Base-by-base conservation (phyloP, 1,140 invertebrate species). In the Drosophila virilis region DNA sequence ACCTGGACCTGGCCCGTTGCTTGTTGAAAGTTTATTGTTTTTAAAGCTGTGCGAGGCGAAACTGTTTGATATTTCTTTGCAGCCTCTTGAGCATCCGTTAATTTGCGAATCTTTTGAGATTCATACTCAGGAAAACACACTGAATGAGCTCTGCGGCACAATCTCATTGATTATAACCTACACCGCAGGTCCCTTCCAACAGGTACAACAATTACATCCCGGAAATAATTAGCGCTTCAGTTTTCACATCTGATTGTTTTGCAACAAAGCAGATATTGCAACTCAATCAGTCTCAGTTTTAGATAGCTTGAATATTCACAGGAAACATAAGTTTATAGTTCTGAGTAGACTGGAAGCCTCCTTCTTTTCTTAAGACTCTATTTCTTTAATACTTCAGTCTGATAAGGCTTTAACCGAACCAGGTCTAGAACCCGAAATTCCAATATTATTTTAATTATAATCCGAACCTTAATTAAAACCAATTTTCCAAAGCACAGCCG, bases 1-100 rank as follows among this genome's bases (percentile, higher is more conserved):
- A 51, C 12, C 45, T 48, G 45, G 45, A 28, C 9, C 42, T 35
- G 22, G 22, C 15, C 33, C 50, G 57, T 69, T 72, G 59, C 43
- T 80, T 82, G 82, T 76, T 88, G 70, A 86, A 88, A 79, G 83
- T 86, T 86, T 86, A 86, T 86, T 86, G 83, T 86, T 86, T 88
- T 86, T 88, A 77, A 86, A 83, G 79, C 83, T 77, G 82, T 60
- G 50, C 40, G 17, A 55, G 28, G 8, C 12, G 7, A 40, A 76
- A 82, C 68, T 81, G 70, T 77, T 82, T 74, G 67, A 78, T 82
- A 76, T 80, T 80, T 69, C 72, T 76, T 67, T 67, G 54, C 62
- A 69, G 12, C 48, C 6, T 43, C 45, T 73, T 85, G 77, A 85
- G 77, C 64, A 83, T 45, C 83, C 79, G 83, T 58, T 86, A 86